These are phyloP conservation scores for Hoplias malabaricus DNA, from an alignment of 2,113 vertebrate genomes.

Conservation along the genomic window DNA sequence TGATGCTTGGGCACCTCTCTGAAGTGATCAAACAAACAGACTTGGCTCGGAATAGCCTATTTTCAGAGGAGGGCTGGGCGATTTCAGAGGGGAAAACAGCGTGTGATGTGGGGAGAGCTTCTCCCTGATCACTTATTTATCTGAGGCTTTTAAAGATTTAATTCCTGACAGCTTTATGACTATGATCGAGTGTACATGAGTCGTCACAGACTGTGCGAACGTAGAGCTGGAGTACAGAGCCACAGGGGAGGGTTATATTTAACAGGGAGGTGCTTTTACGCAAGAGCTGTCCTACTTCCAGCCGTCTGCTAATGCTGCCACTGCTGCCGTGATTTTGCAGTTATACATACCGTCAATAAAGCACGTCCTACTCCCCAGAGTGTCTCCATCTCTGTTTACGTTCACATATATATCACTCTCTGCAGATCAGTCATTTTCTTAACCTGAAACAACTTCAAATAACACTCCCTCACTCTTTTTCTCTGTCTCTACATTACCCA, in stretches of 20 bases:
- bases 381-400: constrained; percentile 21
- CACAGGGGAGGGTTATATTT: constrained; percentile 38
- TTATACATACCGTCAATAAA: constrained; percentile 1
- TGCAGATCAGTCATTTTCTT: constrained; percentile 13
- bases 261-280: constrained; percentile 43
- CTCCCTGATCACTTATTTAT: constrained; percentile 59
- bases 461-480: not conserved
- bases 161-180: constrained; percentile 38
- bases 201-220: constrained; percentile 21
- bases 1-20: not conserved
- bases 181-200: constrained; percentile 21
- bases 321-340: constrained; percentile 35
- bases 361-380: constrained; percentile 13
- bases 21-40: not conserved
- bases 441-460: constrained; percentile 33
- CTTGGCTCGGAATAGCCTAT: not conserved
- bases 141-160: constrained; percentile 25
- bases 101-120: constrained; percentile 24
- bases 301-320: constrained; percentile 27
- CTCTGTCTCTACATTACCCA: not conserved
- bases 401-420: constrained; percentile 18
- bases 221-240: constrained; percentile 12
- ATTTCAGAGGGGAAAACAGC: not conserved
- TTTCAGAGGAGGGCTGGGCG: constrained; percentile 22
- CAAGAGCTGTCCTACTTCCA: constrained; percentile 55